Percentiles rank a stretch among this genome's conserved stretches.
These are phyloP conservation scores for Carassius carassius DNA, from an alignment of 2,113 vertebrate genomes.

Conservation along the genomic window DNA sequence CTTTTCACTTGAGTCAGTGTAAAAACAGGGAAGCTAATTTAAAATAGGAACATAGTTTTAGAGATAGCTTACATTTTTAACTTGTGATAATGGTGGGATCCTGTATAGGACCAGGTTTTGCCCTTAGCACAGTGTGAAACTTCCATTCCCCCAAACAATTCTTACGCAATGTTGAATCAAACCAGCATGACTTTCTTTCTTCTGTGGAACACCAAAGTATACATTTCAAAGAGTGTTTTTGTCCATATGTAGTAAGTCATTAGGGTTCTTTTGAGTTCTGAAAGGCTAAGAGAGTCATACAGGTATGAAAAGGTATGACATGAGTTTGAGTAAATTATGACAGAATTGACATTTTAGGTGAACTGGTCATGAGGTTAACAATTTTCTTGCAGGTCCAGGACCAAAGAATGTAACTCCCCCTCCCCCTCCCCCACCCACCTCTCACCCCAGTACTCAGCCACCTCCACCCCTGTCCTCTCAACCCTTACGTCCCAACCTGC, in stretches of 20 bases:
- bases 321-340: not conserved
- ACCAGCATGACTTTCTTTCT: not conserved
- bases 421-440: constrained; percentile 48
- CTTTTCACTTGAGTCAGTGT: constrained; percentile 54
- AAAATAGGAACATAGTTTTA: constrained; percentile 53
- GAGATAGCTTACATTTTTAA: constrained; percentile 55
- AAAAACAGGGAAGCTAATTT: constrained; percentile 64
- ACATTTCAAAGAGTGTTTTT: not conserved
- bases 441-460: constrained; percentile 61
- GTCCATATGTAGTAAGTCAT: not conserved
- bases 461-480: constrained; percentile 57
- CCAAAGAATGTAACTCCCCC: constrained; percentile 50
- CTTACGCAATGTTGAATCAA: not conserved
- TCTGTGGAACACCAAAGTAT: not conserved
- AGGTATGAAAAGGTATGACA: not conserved
- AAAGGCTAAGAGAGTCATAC: not conserved
- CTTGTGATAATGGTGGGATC: not conserved
- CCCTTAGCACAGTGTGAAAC: not conserved
- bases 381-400: constrained; percentile 52
- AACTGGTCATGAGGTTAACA: not conserved
- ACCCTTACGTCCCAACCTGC: constrained; percentile 79
- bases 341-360: not conserved
- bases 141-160: not conserved
- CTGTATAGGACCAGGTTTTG: not conserved
- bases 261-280: not conserved